These are phyloP conservation scores for Gorsachius goisagi DNA, from an alignment of 2,113 vertebrate species.

Conservation along the genomic window DNA sequence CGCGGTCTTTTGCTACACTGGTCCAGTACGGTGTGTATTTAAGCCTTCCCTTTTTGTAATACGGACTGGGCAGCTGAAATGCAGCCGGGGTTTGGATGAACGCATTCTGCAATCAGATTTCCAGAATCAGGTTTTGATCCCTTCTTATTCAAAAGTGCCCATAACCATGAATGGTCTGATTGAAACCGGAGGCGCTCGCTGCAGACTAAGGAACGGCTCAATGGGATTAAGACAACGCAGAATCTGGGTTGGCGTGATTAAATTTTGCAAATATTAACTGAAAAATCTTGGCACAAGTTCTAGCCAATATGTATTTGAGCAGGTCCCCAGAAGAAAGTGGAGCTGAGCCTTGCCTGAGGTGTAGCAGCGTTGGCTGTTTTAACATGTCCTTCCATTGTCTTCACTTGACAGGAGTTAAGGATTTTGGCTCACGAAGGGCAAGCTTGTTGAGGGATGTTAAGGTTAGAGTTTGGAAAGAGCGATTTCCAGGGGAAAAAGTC, in stretches of 20 bases:
- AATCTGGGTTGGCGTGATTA: constrained; percentile 39
- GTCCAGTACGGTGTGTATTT: not conserved
- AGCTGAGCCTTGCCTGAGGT: constrained; percentile 29
- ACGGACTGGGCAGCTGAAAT: not conserved
- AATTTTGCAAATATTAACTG: constrained; percentile 53
- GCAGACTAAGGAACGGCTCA: constrained; percentile 20
- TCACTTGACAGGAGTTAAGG: not conserved
- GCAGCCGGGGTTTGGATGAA: not conserved
- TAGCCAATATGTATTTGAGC: not conserved
- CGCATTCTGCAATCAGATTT: not conserved
- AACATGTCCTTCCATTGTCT: not conserved
- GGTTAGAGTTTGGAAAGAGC: not conserved
- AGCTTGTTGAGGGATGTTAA: not conserved
- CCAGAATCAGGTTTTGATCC: not conserved
- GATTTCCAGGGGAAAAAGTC: not conserved
- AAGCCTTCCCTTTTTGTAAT: not conserved
- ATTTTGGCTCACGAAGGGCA: not conserved
- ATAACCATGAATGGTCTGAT: not conserved
- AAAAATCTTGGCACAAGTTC: constrained; percentile 26
- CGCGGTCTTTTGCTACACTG: not conserved
- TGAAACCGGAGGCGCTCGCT: not conserved
- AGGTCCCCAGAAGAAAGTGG: not conserved
- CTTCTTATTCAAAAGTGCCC: not conserved
- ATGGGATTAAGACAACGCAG: constrained; percentile 14
- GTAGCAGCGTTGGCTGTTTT: not conserved